Conservation (phyloP, 2,113 vertebrate genomes). For the Cottus gobio region DNA sequence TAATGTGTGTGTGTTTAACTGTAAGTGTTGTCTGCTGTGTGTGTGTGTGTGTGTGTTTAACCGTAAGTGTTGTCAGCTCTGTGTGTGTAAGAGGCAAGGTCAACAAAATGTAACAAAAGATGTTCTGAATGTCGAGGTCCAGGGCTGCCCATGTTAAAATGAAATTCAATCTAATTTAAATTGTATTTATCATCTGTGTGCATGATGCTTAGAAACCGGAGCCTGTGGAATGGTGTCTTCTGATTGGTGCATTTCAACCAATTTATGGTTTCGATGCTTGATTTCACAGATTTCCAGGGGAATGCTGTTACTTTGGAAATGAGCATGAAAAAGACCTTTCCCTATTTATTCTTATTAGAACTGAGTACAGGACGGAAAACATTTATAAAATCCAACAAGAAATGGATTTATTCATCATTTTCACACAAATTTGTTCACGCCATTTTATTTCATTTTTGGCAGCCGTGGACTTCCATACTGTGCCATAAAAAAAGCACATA, state of each 20-base stretch:
- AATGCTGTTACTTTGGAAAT: background rate
- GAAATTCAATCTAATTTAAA: background rate
- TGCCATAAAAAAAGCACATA: background rate
- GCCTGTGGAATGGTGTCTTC: too few species aligned
- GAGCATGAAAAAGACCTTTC: background rate
- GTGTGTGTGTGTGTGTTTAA: background rate
- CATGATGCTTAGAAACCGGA: too few species aligned
- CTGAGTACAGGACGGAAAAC: too few species aligned
- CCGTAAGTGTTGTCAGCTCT: background rate
- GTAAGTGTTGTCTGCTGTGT: background rate
- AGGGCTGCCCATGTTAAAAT: background rate
- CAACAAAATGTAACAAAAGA: background rate
- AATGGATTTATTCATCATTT: background rate
- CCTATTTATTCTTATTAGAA: background rate
- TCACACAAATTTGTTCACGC: background rate
- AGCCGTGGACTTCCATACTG: background rate
- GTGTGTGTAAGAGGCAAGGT: background rate
- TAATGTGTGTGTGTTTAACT: slow-evolving; percentile 7
- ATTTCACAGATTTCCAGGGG: too few species aligned
- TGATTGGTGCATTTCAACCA: too few species aligned
- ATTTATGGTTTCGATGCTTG: background rate
- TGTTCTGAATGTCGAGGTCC: background rate
- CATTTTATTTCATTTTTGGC: too few species aligned
- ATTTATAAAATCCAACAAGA: background rate
- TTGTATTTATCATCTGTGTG: too few species aligned